phyloP scores from a whole-genome alignment of 2,888 invertebrate genomes.

The Cheilosia pagana region DNA sequence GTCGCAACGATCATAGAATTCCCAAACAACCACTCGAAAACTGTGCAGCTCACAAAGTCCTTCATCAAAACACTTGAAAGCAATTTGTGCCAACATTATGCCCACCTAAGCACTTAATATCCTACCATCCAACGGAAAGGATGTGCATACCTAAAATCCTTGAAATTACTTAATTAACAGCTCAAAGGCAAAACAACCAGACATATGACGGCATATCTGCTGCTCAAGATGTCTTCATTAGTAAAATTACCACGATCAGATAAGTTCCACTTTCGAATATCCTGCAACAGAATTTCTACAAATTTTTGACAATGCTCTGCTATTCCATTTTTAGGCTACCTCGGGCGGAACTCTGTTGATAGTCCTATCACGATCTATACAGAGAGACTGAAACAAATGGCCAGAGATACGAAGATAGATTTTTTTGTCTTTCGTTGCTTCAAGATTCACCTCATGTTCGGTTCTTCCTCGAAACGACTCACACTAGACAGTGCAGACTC shows the following conservation, averaged over 20 bases:
- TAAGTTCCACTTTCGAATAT: slow-evolving; percentile 64
- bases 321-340: slow-evolving; percentile 34
- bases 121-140: slow-evolving; percentile 28
- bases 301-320: slow-evolving; percentile 3
- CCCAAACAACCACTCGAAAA: slow-evolving; percentile 26
- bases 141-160: slow-evolving; percentile 65
- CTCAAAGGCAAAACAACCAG: slow-evolving; percentile 63
- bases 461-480: slow-evolving; percentile 46
- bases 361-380: slow-evolving; percentile 66
- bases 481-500: not conserved
- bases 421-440: slow-evolving; percentile 5
- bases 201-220: not conserved
- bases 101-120: slow-evolving; percentile 40
- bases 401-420: slow-evolving; percentile 31
- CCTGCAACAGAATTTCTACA: slow-evolving; percentile 20
- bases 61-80: slow-evolving; percentile 51
- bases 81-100: slow-evolving; percentile 63
- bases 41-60: not conserved
- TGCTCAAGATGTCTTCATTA: slow-evolving; percentile 70
- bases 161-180: slow-evolving; percentile 73
- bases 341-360: slow-evolving; percentile 54
- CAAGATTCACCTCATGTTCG: slow-evolving; percentile 66
- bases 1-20: slow-evolving; percentile 45
- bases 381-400: slow-evolving; percentile 64
- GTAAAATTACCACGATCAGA: slow-evolving; percentile 73